Evolutionary conservation across 1,140 invertebrate genomes (phyloP).

Genomic region (Alviniconcha marisindica): DNA sequence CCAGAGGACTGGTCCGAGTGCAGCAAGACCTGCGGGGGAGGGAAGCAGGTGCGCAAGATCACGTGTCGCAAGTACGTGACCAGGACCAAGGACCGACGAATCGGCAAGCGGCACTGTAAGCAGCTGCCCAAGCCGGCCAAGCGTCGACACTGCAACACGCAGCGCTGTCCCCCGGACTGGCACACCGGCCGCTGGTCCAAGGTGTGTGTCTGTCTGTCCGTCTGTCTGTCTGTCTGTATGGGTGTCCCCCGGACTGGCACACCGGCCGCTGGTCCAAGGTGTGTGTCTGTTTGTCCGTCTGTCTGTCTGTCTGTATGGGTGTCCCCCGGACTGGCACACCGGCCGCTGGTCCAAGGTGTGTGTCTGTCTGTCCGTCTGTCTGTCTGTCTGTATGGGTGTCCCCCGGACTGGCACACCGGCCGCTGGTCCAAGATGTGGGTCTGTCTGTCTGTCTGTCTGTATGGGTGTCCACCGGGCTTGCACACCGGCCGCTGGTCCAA

Average conservation of each 20-base stretch:
- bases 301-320: slow-evolving; percentile 71
- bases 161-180: slow-evolving; percentile 83
- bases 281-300: background rate
- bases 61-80: slow-evolving; percentile 67
- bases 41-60: slow-evolving; percentile 63
- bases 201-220: slow-evolving; percentile 75
- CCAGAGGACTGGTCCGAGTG: slow-evolving; percentile 64
- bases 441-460: too few species aligned
- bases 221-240: slow-evolving; percentile 42
- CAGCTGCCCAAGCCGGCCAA: slow-evolving; percentile 76
- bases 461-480: slow-evolving; percentile 85
- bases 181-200: slow-evolving; percentile 68
- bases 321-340: slow-evolving; percentile 82
- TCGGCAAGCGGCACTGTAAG: slow-evolving; percentile 71
- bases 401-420: too few species aligned
- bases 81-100: slow-evolving; percentile 52
- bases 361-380: too few species aligned
- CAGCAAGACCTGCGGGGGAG: slow-evolving; percentile 65
- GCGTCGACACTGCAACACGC: slow-evolving; percentile 80
- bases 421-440: too few species aligned
- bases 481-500: slow-evolving; percentile 68
- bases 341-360: too few species aligned
- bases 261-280: slow-evolving; percentile 60
- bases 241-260: slow-evolving; percentile 83
- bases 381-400: too few species aligned